Evolutionary conservation across 2,113 vertebrate genomes (phyloP).

Genomic region (Esox niger): DNA sequence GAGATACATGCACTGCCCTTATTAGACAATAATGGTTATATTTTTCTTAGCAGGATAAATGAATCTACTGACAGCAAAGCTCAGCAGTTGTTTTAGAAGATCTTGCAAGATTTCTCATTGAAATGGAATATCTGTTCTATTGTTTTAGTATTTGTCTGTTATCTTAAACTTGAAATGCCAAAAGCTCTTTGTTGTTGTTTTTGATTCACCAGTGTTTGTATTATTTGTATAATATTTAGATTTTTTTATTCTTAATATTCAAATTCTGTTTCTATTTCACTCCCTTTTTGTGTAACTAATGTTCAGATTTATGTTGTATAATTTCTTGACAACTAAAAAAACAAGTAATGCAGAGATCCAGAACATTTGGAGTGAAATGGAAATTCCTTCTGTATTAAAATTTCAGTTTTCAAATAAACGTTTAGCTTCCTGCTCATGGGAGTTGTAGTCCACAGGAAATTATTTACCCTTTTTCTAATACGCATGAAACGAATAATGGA

Average conservation of each 20-base stretch:
- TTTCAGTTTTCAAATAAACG: conserved; percentile 21
- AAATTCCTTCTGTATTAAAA: background rate
- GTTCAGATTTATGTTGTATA: too few relatives aligned
- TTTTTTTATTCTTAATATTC: background rate
- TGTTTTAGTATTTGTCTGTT: background rate
- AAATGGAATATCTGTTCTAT: background rate
- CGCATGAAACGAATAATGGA: background rate
- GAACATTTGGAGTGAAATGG: too few relatives aligned
- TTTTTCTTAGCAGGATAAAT: background rate
- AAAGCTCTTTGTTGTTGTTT: too few relatives aligned
- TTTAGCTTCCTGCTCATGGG: conserved; percentile 11
- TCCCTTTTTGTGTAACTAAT: too few relatives aligned
- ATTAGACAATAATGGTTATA: background rate
- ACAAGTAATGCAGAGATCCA: background rate
- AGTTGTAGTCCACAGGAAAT: conserved; percentile 25
- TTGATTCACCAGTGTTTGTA: background rate
- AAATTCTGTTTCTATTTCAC: background rate
- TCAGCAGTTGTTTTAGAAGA: background rate
- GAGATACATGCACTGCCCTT: background rate
- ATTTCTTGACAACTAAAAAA: too few relatives aligned
- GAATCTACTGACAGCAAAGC: background rate
- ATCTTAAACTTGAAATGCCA: background rate
- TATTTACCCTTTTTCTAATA: background rate
- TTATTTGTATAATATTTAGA: background rate
- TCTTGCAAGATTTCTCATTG: too few relatives aligned